These are phyloP conservation scores for Idaea biselata DNA, from an alignment of 2,888 invertebrate genomes.

Conservation along the genomic window DNA sequence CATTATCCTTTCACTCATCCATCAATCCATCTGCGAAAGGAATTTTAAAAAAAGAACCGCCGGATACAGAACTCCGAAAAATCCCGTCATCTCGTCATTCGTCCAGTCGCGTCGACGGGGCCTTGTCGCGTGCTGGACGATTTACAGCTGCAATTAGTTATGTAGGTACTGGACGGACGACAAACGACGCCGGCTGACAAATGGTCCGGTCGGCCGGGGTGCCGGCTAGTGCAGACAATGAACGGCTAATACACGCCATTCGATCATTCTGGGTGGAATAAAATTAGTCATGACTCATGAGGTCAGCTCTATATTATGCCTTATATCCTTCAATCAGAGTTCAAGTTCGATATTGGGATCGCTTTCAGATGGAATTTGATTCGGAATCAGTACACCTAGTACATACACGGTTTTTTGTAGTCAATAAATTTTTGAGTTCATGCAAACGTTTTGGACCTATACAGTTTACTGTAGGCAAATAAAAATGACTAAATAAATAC, in stretches of 20 bases:
- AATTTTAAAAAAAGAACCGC: constrained; percentile 2
- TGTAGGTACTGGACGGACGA: constrained; percentile 59
- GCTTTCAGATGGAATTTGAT: background rate
- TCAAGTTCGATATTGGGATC: background rate
- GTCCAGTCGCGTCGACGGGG: constrained; percentile 38
- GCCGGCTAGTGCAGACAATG: constrained; percentile 57
- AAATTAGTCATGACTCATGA: constrained; percentile 24
- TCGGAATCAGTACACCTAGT: background rate
- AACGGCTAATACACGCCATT: constrained; percentile 53
- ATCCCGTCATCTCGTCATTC: constrained; percentile 35
- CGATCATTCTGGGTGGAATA: constrained; percentile 56
- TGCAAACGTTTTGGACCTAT: no score
- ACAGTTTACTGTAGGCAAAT: no score
- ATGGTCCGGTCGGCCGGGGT: constrained; percentile 47
- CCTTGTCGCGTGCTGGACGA: constrained; percentile 56
- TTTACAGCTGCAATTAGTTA: constrained; percentile 74
- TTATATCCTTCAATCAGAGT: constrained; percentile 4
- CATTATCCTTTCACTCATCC: background rate
- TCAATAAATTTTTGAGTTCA: no score
- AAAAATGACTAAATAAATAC: no score
- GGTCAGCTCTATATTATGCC: constrained; percentile 14
- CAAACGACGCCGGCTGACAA: constrained; percentile 67
- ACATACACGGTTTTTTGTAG: no score
- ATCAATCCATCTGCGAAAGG: background rate
- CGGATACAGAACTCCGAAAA: constrained; percentile 14